A percentile compares a stretch with the other conserved stretches of the same genome.
These are phyloP conservation scores for Parotocinclus haroldoi DNA, from an alignment of 2,797 vertebrate genomes.

Conservation along the genomic window DNA sequence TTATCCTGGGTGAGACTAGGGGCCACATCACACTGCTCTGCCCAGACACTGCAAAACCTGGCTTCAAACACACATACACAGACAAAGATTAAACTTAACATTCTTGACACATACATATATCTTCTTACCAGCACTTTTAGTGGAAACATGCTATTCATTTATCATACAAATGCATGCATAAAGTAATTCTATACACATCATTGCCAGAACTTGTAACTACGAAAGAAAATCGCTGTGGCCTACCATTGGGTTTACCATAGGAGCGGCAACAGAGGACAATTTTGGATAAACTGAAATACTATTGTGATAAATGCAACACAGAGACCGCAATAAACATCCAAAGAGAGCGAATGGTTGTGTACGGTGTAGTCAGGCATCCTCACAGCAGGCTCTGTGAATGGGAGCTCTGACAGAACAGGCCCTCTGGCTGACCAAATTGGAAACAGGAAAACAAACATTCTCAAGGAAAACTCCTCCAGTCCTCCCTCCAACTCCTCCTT, in stretches of 20 bases:
- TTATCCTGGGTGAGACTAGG: slow-evolving; percentile 34
- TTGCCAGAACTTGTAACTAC: not conserved
- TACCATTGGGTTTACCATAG: slow-evolving; percentile 23
- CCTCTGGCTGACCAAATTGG: slow-evolving; percentile 58
- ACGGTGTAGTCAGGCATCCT: slow-evolving; percentile 38
- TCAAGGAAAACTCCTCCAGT: slow-evolving; percentile 50
- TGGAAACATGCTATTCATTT: not conserved
- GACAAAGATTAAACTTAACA: slow-evolving; percentile 15
- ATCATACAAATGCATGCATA: not conserved
- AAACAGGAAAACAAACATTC: slow-evolving; percentile 64
- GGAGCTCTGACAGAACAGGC: slow-evolving; percentile 53
- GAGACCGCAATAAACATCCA: slow-evolving; percentile 40
- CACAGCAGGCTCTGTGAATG: slow-evolving; percentile 54
- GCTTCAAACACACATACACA: slow-evolving; percentile 23
- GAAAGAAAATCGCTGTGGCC: slow-evolving; percentile 20
- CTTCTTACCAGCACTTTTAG: not conserved
- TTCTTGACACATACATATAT: slow-evolving; percentile 3
- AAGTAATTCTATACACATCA: not conserved
- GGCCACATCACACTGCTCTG: slow-evolving; percentile 33
- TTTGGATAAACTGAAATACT: slow-evolving; percentile 23
- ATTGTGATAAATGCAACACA: slow-evolving; percentile 30
- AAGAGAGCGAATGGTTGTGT: slow-evolving; percentile 38
- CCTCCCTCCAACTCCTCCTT: slow-evolving; percentile 31
- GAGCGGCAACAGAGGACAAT: slow-evolving; percentile 10
- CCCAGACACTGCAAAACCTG: slow-evolving; percentile 27